phyloP scores from a whole-genome alignment of 2,888 invertebrate genomes.

The Syritta pipiens region DNA sequence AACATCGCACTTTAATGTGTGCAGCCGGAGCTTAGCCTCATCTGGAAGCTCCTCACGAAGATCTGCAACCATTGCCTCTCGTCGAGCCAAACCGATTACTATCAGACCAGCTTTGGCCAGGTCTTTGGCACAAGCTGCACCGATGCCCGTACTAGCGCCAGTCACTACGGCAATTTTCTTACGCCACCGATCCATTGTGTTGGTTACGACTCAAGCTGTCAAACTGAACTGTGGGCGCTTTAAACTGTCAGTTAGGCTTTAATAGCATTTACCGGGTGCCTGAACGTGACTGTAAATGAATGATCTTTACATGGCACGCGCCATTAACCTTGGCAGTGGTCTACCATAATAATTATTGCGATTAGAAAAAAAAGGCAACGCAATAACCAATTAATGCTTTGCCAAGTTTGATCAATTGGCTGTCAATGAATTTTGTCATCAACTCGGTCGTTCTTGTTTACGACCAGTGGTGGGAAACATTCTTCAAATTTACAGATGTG shows the following conservation, averaged over 20 bases:
- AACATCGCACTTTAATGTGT: slow-evolving; percentile 80
- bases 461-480: too few species aligned
- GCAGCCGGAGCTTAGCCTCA: slow-evolving; percentile 70
- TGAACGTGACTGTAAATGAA: slow-evolving; percentile 5
- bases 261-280: neutral
- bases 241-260: slow-evolving; percentile 11
- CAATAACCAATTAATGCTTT: slow-evolving; percentile 17
- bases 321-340: slow-evolving; percentile 31
- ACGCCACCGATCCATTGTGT: slow-evolving; percentile 80
- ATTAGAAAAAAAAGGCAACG: neutral
- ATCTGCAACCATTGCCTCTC: slow-evolving; percentile 73
- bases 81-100: slow-evolving; percentile 80
- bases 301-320: neutral
- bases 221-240: slow-evolving; percentile 10
- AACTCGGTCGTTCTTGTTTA: too few species aligned
- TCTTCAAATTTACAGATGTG: too few species aligned
- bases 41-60: slow-evolving; percentile 36
- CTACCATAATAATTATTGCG: neutral
- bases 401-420: neutral
- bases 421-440: slow-evolving; percentile 5
- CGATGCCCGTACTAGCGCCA: slow-evolving; percentile 82
- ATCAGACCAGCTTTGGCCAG: slow-evolving; percentile 79
- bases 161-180: slow-evolving; percentile 82
- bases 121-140: slow-evolving; percentile 77
- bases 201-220: neutral